Conservation (phyloP, 2,797 vertebrate genomes). For the Pyrrhura leucotis region DNA sequence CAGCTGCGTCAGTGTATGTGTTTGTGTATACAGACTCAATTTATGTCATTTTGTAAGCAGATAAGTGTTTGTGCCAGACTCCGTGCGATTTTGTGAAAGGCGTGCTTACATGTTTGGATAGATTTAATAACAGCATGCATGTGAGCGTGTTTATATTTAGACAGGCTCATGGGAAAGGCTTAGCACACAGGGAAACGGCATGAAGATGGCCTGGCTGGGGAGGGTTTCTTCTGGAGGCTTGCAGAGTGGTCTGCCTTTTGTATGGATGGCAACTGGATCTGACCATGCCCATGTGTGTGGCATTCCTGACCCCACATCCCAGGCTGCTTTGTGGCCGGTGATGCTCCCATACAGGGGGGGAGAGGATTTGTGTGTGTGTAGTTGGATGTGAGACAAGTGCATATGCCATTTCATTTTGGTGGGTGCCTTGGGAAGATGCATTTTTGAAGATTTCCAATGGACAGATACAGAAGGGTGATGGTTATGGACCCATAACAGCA, state of each 20-base stretch:
- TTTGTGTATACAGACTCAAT: slow-evolving; percentile 27
- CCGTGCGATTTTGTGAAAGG: neutral
- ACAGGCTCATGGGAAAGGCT: neutral
- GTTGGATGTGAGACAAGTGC: neutral
- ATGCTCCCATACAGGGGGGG: accelerated
- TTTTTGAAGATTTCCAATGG: neutral
- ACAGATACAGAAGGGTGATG: accelerated
- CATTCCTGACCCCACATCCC: accelerated
- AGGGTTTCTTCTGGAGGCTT: neutral
- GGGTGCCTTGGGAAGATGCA: neutral
- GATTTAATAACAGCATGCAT: slow-evolving; percentile 2
- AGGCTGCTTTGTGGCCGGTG: neutral
- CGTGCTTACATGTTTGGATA: neutral
- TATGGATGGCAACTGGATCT: neutral
- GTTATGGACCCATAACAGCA: neutral
- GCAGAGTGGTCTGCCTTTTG: neutral
- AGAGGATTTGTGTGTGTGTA: neutral
- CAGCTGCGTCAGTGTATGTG: neutral
- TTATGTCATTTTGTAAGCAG: slow-evolving; percentile 36
- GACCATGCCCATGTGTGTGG: accelerated
- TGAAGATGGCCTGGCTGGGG: neutral
- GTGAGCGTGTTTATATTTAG: neutral
- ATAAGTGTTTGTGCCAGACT: slow-evolving; percentile 12
- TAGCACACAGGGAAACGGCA: neutral
- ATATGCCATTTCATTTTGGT: neutral